phyloP scores from a whole-genome alignment of 2,113 vertebrate genomes.

The Nibea albiflora region DNA sequence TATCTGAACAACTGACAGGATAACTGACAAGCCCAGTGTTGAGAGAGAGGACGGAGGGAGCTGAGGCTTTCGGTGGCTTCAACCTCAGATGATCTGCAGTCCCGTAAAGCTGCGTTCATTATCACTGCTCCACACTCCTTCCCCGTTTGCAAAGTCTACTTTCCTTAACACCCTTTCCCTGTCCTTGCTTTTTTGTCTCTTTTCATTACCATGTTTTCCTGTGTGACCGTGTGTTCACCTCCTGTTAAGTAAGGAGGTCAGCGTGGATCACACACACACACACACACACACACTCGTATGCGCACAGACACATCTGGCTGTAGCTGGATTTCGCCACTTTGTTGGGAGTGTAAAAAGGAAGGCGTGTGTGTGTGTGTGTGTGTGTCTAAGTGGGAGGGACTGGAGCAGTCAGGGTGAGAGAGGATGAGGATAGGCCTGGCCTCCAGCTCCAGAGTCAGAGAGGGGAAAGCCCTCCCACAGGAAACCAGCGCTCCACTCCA shows the following conservation, averaged over 20 bases:
- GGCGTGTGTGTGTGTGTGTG: conserved; percentile 35
- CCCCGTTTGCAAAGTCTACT: conserved; percentile 12
- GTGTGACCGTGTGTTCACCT: conserved; percentile 61
- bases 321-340: conserved; percentile 63
- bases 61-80: conserved; percentile 4
- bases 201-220: conserved; percentile 40
- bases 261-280: background rate
- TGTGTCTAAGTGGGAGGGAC: conserved; percentile 52
- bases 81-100: conserved; percentile 20
- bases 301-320: conserved; percentile 45
- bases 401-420: conserved; percentile 45
- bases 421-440: conserved; percentile 71
- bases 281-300: background rate
- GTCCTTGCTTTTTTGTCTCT: conserved; percentile 32
- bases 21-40: conserved; percentile 14
- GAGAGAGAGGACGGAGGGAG: conserved; percentile 17
- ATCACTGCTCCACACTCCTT: conserved; percentile 32
- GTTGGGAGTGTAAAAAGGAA: conserved; percentile 42
- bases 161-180: conserved; percentile 19
- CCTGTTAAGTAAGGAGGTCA: conserved; percentile 49
- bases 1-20: conserved; percentile 39
- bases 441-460: conserved; percentile 68
- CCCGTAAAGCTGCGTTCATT: conserved; percentile 18
- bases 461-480: conserved; percentile 80
- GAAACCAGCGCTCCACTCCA: conserved; percentile 73